Evolutionary conservation across 2,888 invertebrate genomes (phyloP), one percentile per base, ranked within the genome.

Genomic region (Diaphora mendica): DNA sequence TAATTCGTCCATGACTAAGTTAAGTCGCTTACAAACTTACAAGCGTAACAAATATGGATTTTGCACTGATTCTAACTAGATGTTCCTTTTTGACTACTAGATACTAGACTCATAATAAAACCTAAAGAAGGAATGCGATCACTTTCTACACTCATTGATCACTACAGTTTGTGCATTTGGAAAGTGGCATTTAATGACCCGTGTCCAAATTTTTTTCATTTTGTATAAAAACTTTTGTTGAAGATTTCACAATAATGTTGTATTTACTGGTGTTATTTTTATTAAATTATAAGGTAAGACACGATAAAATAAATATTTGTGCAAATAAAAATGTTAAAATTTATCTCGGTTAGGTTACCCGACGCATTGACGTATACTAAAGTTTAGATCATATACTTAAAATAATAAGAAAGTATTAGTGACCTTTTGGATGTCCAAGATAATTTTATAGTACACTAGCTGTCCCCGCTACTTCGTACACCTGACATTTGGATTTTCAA

Each of bases 1-100:
- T 69, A 76, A 79, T 48, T 77, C 77, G 71, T 67, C 83, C 79
- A 72, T 82, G 23, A 76, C 77, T 35, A 80, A 81, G 77, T 83
- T 80, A 74, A 78, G 66, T 71, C 79, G 77, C 51, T 75, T 64
- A 82, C 65, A 65, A 81, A 76, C 51, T 75, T 64, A 82, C 65
- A 65, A 81, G 75, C 85, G 83, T 79, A 79, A 77, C 81, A 79
- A 82, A 77, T 80, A 77, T 78, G 77, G 81, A 82, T 82, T n/a
- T 83, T 82, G 82, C 83, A 84, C 83, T 80, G 83, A 83, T 83
- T 82, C 35, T 72, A 30, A 51, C 35, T 26, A 23, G 42, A 44
- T 17, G 17, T n/a, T n/a, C n/a, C n/a, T n/a, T n/a, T n/a, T n/a
- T n/a, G n/a, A n/a, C n/a, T n/a, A n/a, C n/a, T 44, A 59, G 13